Base-by-base conservation (phyloP, 2,888 invertebrate genomes). In the Orthonevra nobilis region DNA sequence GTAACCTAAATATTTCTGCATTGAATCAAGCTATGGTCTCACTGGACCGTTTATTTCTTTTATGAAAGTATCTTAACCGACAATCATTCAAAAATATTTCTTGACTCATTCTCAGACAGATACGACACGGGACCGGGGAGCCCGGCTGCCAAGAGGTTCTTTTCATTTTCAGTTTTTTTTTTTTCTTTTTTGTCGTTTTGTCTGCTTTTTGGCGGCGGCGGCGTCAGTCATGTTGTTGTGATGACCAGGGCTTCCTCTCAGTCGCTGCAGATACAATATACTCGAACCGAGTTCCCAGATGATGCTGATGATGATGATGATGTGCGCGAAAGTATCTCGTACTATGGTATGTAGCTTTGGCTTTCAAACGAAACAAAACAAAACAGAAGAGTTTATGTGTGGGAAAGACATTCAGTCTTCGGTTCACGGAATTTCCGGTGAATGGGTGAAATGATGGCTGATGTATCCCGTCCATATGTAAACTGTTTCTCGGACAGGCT, bases 381-480 rank as follows among this genome's bases (percentile, higher is more conserved):
- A 54, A n/a, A n/a, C n/a, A n/a, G n/a, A n/a, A n/a, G n/a, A 68
- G 66, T 79, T 73, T 73, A 79, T 73, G 72, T 73, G 79, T 79
- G 72, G 79, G 79, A 79, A 73, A 72, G 79, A 61, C 79, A 79
- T 73, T 79, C 58, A 61, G 61, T 79, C 73, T 72, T 61, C 50
- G 60, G 72, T 72, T 56, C 79, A 73, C 26, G 73, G 79, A 79
- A 79, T 79, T 79, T 79, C 79, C 79, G 72, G 79, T 73, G 79
- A 79, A 64, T 79, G 54, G 68, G 40, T 44, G 42, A 32, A 40
- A 19, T 23, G 38, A 38, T 32, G 58, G 14, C 50, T 19, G 12
- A 30, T 34, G 2, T n/a, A 17, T 42, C 9, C n/a, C n/a, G n/a
- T n/a, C n/a, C n/a, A n/a, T n/a, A n/a, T n/a, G n/a, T n/a, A n/a